These are phyloP conservation scores for Pangasianodon hypophthalmus DNA, from an alignment of 2,113 vertebrate genomes.

Conservation along the genomic window DNA sequence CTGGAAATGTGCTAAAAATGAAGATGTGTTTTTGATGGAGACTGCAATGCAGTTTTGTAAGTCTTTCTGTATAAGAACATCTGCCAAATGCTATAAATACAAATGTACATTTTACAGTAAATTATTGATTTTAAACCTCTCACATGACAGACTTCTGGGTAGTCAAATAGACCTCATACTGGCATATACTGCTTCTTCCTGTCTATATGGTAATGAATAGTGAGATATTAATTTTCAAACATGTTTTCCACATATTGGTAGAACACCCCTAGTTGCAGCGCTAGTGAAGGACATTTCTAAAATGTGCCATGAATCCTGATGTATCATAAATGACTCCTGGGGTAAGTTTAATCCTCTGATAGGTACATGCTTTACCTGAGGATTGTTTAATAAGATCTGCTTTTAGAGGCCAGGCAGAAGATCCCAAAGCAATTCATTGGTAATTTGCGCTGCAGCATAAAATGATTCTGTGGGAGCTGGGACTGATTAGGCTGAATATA, in stretches of 20 bases:
- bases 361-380: conserved; percentile 69
- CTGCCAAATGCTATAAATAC: not conserved
- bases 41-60: not conserved
- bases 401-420: conserved; percentile 63
- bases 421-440: conserved; percentile 71
- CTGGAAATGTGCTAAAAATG: not conserved
- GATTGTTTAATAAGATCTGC: conserved; percentile 70
- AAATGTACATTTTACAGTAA: not conserved
- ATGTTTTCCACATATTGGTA: not conserved
- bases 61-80: not conserved
- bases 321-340: conserved; percentile 67
- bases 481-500: conserved; percentile 66
- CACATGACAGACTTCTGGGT: not conserved
- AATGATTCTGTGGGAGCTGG: conserved; percentile 64
- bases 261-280: not conserved
- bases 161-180: not conserved
- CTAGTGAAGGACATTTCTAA: conserved; percentile 43
- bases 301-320: conserved; percentile 64
- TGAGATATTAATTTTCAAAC: conserved; percentile 9
- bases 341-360: conserved; percentile 64
- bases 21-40: not conserved
- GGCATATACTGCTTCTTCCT: not conserved
- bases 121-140: not conserved
- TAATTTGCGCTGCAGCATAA: conserved; percentile 71
- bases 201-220: conserved; percentile 1